phyloP scores from a whole-genome alignment of 2,888 invertebrate species.

The Drosophila percnosoma region DNA sequence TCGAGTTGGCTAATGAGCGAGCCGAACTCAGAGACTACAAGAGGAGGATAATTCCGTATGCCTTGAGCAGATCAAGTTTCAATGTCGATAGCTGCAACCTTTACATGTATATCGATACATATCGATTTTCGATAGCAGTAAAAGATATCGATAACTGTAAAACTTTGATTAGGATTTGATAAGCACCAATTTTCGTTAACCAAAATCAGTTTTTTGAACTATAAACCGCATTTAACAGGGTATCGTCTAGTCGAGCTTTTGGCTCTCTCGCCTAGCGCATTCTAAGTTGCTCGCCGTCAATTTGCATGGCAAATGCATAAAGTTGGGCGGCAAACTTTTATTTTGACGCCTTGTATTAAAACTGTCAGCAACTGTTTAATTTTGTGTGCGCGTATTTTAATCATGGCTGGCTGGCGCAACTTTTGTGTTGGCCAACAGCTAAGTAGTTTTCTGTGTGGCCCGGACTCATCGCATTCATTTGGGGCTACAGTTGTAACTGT shows the following conservation, averaged over 20 bases:
- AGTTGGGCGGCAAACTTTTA: conserved; percentile 51
- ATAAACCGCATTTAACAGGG: neutral
- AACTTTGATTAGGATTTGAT: too few species aligned
- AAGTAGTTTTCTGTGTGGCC: conserved; percentile 4
- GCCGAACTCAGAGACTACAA: neutral
- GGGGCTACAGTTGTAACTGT: conserved; percentile 58
- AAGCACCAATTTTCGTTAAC: too few species aligned
- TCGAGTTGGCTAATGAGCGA: neutral
- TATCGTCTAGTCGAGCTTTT: neutral
- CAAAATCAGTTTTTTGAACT: neutral
- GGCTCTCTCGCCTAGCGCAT: neutral
- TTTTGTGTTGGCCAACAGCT: conserved; percentile 13
- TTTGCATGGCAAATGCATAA: conserved; percentile 42
- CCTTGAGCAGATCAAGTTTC: neutral
- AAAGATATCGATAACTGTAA: neutral
- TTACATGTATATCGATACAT: neutral
- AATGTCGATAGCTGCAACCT: neutral
- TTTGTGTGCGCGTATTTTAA: conserved; percentile 52
- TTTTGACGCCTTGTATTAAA: conserved; percentile 62
- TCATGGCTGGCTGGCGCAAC: conserved; percentile 19
- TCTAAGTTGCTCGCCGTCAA: conserved; percentile 25
- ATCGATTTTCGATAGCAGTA: neutral
- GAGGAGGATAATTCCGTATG: neutral
- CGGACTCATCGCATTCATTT: conserved; percentile 33
- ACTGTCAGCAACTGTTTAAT: conserved; percentile 59